phyloP scores from a whole-genome alignment of 2,113 vertebrate genomes.

The Neomonachus schauinslandi region DNA sequence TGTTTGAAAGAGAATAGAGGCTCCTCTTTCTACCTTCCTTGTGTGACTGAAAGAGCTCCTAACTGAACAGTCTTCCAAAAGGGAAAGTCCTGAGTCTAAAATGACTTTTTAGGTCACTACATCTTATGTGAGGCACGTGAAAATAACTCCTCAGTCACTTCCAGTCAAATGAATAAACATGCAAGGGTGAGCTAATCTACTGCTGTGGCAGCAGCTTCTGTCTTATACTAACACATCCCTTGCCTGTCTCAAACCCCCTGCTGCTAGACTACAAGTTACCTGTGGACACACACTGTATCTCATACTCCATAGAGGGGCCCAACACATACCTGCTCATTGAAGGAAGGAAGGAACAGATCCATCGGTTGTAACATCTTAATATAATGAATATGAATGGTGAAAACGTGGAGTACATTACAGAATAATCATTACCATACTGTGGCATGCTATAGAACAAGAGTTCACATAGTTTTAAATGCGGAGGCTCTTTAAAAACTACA shows the following conservation, averaged over 20 bases:
- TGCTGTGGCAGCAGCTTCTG: neutral
- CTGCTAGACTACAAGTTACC: neutral
- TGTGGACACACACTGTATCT: neutral
- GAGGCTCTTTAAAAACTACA: conserved; percentile 62
- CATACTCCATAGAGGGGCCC: conserved; percentile 14
- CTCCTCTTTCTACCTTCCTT: conserved; percentile 27
- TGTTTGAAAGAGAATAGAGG: conserved; percentile 81
- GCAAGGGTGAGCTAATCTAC: neutral
- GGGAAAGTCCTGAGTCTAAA: neutral
- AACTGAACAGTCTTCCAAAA: conserved; percentile 49
- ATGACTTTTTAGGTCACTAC: conserved; percentile 2
- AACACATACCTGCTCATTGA: neutral
- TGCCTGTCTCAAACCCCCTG: neutral
- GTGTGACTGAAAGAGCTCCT: conserved; percentile 39
- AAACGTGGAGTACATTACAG: neutral
- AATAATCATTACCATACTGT: conserved; percentile 5
- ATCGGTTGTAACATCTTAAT: conserved; percentile 2
- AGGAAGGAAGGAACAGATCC: conserved; percentile 29
- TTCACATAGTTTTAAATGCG: conserved; percentile 48
- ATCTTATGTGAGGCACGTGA: conserved; percentile 26
- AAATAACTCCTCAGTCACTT: conserved; percentile 47
- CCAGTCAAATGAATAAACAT: neutral
- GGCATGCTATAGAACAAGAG: neutral
- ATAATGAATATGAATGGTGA: conserved; percentile 45
- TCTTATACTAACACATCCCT: neutral